phyloP scores from a whole-genome alignment of 2,113 vertebrate species.

The Rhinogobius similis region DNA sequence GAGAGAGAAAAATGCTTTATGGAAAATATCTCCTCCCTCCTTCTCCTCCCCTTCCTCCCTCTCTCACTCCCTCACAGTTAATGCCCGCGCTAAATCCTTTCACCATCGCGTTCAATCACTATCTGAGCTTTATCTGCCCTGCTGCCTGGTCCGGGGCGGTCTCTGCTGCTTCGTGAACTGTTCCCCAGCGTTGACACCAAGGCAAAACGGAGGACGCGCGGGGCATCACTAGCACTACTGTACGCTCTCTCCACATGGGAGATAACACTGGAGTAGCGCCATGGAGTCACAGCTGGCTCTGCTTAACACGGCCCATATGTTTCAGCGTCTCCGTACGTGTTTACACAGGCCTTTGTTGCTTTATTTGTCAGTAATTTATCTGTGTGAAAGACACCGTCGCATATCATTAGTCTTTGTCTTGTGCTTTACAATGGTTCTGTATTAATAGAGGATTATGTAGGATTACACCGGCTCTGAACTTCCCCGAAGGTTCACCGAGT shows the following conservation, averaged over 20 bases:
- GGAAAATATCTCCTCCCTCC: constrained; percentile 76
- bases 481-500: background rate
- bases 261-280: constrained; percentile 10
- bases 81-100: constrained; percentile 87
- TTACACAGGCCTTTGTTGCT: constrained; percentile 16
- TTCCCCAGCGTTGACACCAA: constrained; percentile 83
- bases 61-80: constrained; percentile 80
- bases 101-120: constrained; percentile 91
- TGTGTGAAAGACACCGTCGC: constrained; percentile 1
- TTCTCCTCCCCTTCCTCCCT: constrained; percentile 44
- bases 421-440: background rate
- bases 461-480: constrained; percentile 3
- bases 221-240: constrained; percentile 7
- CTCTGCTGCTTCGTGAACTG: constrained; percentile 60
- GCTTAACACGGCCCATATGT: constrained; percentile 22
- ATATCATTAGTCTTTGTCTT: constrained; percentile 2
- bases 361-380: constrained; percentile 16
- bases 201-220: constrained; percentile 70
- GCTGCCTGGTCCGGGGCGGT: constrained; percentile 83
- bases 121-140: constrained; percentile 87
- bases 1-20: constrained; percentile 77
- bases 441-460: constrained; percentile 9
- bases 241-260: constrained; percentile 8
- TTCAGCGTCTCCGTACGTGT: background rate
- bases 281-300: constrained; percentile 12